Evolutionary conservation across 1,140 invertebrate genomes (phyloP).

Genomic region (Theocolax elegans): DNA sequence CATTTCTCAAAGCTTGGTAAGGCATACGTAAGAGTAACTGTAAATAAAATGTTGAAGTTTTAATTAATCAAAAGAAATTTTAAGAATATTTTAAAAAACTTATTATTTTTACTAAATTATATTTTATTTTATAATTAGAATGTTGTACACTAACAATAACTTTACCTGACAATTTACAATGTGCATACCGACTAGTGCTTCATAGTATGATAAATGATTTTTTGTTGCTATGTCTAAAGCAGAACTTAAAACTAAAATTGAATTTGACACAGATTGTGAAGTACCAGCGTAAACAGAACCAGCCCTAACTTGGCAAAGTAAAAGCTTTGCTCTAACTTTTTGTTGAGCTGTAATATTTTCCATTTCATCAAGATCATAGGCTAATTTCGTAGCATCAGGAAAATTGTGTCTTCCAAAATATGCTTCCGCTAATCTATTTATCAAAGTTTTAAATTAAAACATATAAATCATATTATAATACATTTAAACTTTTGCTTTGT

Average conservation of each 20-base stretch:
- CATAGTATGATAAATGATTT: conserved; percentile 80
- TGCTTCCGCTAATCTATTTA: conserved; percentile 74
- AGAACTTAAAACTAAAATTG: conserved; percentile 74
- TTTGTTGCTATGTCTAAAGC: conserved; percentile 77
- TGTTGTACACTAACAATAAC: background rate
- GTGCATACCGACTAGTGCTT: conserved; percentile 80
- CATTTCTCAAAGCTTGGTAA: conserved; percentile 76
- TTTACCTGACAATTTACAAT: conserved; percentile 77
- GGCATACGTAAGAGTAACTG: conserved; percentile 80
- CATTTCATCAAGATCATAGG: conserved; percentile 71
- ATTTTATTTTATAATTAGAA: background rate
- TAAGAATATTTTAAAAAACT: background rate
- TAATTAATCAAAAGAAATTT: conserved; percentile 5
- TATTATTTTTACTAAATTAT: background rate
- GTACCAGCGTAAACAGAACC: conserved; percentile 67
- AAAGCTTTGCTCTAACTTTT: conserved; percentile 75
- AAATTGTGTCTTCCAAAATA: conserved; percentile 77
- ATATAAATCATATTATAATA: background rate
- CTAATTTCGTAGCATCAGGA: conserved; percentile 70
- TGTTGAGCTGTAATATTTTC: conserved; percentile 70
- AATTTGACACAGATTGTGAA: conserved; percentile 67
- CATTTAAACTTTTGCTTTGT: background rate
- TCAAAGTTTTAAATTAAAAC: conserved; percentile 1
- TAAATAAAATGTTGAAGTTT: conserved; percentile 46
- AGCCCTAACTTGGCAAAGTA: conserved; percentile 78